Conservation (phyloP, 2,113 vertebrate genomes). For the Alligator mississippiensis region DNA sequence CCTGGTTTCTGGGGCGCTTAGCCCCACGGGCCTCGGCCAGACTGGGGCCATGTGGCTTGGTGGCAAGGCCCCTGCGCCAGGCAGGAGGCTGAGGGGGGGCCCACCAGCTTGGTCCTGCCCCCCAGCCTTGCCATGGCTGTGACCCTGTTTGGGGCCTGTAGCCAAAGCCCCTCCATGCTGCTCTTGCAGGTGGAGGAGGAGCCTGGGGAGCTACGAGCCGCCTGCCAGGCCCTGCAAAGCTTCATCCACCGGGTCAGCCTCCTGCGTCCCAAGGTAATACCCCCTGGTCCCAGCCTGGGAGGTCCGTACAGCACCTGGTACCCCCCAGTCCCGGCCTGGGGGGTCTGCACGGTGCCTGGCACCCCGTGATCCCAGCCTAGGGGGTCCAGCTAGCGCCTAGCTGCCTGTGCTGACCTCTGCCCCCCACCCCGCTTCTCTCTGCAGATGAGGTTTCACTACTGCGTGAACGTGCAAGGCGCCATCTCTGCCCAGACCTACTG, state of each 20-base stretch:
- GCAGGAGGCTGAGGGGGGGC: too few relatives aligned
- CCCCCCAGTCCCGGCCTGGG: too few relatives aligned
- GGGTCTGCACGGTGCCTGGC: neutral
- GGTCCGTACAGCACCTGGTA: too few relatives aligned
- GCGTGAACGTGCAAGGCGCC: slow-evolving; percentile 56
- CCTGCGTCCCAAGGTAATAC: neutral
- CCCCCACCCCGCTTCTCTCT: slow-evolving; percentile 12
- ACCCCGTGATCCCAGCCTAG: too few relatives aligned
- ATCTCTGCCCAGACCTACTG: slow-evolving; percentile 46
- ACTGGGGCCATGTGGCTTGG: too few relatives aligned
- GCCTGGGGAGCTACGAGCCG: neutral
- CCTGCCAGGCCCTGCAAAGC: neutral
- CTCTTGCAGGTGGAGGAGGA: neutral
- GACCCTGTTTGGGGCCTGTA: too few relatives aligned
- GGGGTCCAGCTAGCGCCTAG: too few relatives aligned
- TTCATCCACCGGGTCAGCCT: neutral
- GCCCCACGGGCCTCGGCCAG: neutral
- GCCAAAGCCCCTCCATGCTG: neutral
- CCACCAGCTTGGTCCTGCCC: too few relatives aligned
- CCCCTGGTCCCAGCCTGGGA: too few relatives aligned
- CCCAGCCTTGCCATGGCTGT: too few relatives aligned
- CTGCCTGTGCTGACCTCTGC: neutral
- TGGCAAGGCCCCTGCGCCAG: too few relatives aligned
- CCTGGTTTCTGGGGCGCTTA: neutral
- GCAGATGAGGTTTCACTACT: slow-evolving; percentile 70